Conservation (phyloP, 2,888 invertebrate genomes). For the Hololepta plana region DNA sequence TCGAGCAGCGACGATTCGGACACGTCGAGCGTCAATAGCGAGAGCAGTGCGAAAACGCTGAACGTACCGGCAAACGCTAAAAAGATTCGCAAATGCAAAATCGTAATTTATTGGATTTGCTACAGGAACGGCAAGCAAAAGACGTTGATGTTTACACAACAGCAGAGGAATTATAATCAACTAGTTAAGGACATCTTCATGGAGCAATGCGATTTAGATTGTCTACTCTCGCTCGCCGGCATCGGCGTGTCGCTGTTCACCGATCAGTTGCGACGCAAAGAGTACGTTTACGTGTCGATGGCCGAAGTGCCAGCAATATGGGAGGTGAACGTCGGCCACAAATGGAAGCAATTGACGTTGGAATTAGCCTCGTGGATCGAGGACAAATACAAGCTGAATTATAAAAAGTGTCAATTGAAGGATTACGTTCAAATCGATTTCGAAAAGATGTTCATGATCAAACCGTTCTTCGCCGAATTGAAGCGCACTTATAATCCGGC, state of each 20-base stretch:
- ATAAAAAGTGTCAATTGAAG: conserved; percentile 53
- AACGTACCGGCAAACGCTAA: conserved; percentile 24
- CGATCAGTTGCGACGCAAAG: no score
- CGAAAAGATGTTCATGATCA: conserved; percentile 72
- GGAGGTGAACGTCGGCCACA: conserved; percentile 64
- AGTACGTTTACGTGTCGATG: conserved; percentile 49
- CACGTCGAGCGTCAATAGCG: conserved; percentile 23
- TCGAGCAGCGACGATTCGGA: conserved; percentile 41
- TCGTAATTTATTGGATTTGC: conserved; percentile 64
- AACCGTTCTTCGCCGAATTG: conserved; percentile 67
- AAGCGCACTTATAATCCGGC: conserved; percentile 56
- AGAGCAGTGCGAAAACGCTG: conserved; percentile 12
- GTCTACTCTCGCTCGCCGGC: conserved; percentile 49
- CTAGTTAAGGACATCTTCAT: conserved; percentile 40
- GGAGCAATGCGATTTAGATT: conserved; percentile 48
- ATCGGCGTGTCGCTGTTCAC: conserved; percentile 42
- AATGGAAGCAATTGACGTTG: conserved; percentile 60
- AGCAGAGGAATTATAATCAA: conserved; percentile 47
- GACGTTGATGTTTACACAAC: conserved; percentile 57
- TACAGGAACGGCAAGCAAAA: conserved; percentile 58
- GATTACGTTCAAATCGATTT: conserved; percentile 67
- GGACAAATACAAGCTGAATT: conserved; percentile 48
- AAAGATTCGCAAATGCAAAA: conserved; percentile 54
- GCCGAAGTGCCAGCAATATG: conserved; percentile 55
- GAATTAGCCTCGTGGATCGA: conserved; percentile 69